Evolutionary conservation across 2,888 invertebrate species (phyloP), one percentile per base, ranked within the genome.

Genomic region (Acrobasis consociella): DNA sequence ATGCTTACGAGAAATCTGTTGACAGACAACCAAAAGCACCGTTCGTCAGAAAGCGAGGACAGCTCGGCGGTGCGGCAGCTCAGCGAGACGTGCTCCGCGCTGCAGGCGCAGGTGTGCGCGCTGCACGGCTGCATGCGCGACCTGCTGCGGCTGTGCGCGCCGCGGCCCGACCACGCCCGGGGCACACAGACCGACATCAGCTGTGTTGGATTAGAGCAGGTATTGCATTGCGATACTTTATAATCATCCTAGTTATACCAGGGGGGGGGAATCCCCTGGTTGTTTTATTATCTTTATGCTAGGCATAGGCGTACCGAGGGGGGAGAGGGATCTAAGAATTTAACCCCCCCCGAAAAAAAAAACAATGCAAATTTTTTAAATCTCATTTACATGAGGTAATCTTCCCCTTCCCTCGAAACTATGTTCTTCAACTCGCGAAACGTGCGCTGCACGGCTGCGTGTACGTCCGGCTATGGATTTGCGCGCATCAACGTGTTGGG

Each of bases 131-230:
- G 96, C 22, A 96, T 97, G 95, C 95, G 95, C 68, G 95, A 96
- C 75, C 95, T 97, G 69, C 91, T 96, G 67, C 94, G 95, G 95
- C 53, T 95, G 96, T 83, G 93, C 95, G 5, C 62, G 68, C 64
- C 65, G 72, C 64, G 62, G 58, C 55, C 69, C 0, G n/a, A 72
- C 39, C 77, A 83, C 65, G 83, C 91, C 65, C 94, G 42, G 39
- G 42, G 93, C 13, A 97, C 97, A 9, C 97, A 97, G 89, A 97
- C 97, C 0, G 97, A 97, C 89, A 95, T 97, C 70, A 93, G 95
- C 11, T 96, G 96, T 0, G 96, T 97, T 9, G 94, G 95, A 73
- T 96, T 96, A 7, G 97, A 97, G 8, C 95, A 95, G 90, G 94
- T 95, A 62, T n/a, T 11, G 9, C n/a, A 13, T 38, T 22, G 22